Conservation (phyloP, 2,888 invertebrate species). For the Odontomyia ornata region DNA sequence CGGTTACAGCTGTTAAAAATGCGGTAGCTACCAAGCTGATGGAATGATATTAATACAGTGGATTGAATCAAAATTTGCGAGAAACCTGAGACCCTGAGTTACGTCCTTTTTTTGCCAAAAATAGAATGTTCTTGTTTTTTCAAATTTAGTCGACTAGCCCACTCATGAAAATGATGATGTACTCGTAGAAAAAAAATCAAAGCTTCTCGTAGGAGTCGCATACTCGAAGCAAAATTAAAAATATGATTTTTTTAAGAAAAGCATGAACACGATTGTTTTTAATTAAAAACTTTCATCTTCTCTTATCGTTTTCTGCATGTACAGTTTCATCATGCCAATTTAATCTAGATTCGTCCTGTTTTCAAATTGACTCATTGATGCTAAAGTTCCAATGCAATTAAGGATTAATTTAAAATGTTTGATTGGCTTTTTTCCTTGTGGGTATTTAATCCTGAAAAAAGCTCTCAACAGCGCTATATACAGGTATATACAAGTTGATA, state of each 20-base stretch:
- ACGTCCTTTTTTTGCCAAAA: no score
- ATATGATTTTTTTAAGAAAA: not conserved
- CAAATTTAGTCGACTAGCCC: no score
- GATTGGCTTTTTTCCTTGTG: not conserved
- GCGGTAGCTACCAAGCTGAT: no score
- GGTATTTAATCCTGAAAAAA: not conserved
- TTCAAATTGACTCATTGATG: not conserved
- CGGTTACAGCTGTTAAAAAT: no score
- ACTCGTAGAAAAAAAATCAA: no score
- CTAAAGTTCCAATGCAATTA: constrained; percentile 31
- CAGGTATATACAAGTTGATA: not conserved
- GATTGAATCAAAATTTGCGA: no score
- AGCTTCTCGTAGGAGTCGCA: not conserved
- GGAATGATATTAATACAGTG: no score
- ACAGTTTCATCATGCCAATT: not conserved
- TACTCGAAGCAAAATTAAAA: no score
- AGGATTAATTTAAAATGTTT: constrained; percentile 26
- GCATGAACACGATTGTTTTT: constrained; percentile 8
- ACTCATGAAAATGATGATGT: no score
- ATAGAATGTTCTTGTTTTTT: no score
- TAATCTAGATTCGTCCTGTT: not conserved
- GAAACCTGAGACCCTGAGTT: no score
- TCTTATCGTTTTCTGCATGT: not conserved
- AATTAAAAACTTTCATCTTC: constrained; percentile 31
- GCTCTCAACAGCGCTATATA: not conserved